Percentiles rank a stretch among this genome's conserved stretches.
phyloP scores from a whole-genome alignment of 2,888 invertebrate species.

The Tetanocera ferruginea region DNA sequence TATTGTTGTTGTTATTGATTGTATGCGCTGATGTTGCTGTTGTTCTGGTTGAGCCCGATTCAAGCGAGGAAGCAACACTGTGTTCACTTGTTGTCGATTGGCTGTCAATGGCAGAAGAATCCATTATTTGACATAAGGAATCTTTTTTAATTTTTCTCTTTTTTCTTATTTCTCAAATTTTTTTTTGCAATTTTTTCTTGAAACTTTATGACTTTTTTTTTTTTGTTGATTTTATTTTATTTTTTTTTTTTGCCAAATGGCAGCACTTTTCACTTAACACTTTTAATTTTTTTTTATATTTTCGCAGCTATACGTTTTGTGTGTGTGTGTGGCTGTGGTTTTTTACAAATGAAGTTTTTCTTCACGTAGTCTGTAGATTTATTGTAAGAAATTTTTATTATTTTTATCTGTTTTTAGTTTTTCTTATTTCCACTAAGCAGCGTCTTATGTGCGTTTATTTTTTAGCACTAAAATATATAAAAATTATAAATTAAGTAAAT shows the following conservation, averaged over 20 bases:
- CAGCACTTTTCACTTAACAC: neutral
- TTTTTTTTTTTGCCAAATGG: neutral
- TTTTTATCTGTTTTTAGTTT: neutral
- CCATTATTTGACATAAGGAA: slow-evolving; percentile 68
- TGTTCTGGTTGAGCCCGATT: slow-evolving; percentile 54
- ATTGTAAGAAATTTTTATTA: neutral
- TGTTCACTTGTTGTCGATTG: slow-evolving; percentile 73
- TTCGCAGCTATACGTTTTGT: neutral
- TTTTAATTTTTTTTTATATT: neutral
- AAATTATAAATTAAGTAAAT: too few species aligned
- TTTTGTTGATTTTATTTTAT: neutral
- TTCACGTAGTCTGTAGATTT: neutral
- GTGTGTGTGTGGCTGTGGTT: neutral
- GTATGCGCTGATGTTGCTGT: slow-evolving; percentile 48
- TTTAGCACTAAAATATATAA: too few species aligned
- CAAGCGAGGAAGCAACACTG: slow-evolving; percentile 71
- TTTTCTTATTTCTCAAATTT: neutral
- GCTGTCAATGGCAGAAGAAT: slow-evolving; percentile 74
- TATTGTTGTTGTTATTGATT: slow-evolving; percentile 48
- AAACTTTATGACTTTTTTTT: neutral
- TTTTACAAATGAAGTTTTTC: neutral
- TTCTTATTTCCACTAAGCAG: neutral
- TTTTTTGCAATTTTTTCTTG: neutral
- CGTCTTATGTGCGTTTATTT: neutral
- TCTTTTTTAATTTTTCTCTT: slow-evolving; percentile 25